Conservation (phyloP, 2,797 vertebrate genomes). For the Danionella dracula region DNA sequence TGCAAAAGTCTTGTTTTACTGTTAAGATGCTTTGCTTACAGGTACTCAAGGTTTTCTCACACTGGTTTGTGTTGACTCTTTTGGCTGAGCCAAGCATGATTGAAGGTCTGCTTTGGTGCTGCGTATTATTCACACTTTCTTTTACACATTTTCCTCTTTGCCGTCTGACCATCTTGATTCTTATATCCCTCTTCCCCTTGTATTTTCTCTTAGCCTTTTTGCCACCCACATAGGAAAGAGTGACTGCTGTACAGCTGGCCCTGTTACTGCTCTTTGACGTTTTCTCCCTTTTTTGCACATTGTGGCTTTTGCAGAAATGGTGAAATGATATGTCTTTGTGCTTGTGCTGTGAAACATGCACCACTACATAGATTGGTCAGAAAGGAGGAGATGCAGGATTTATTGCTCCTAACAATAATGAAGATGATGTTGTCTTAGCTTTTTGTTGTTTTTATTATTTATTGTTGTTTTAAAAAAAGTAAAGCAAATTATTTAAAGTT, state of each 20-base stretch:
- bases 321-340: constrained; percentile 32
- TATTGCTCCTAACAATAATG: constrained; percentile 22
- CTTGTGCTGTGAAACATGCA: constrained; percentile 18
- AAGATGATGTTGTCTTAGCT: too few relatives aligned
- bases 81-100: constrained; percentile 24
- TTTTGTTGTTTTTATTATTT: too few relatives aligned
- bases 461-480: too few relatives aligned
- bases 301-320: constrained; percentile 44
- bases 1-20: not conserved
- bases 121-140: not conserved
- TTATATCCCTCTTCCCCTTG: constrained; percentile 21
- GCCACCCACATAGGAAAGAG: constrained; percentile 97
- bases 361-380: constrained; percentile 44
- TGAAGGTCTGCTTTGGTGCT: constrained; percentile 18
- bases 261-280: constrained; percentile 18
- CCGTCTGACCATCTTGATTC: constrained; percentile 33
- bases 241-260: constrained; percentile 59
- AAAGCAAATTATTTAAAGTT: too few relatives aligned
- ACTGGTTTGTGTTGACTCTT: constrained; percentile 23
- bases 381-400: not conserved
- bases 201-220: constrained; percentile 40
- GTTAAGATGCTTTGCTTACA: not conserved
- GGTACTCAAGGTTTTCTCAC: not conserved
- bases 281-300: constrained; percentile 42
- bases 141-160: constrained; percentile 3